phyloP scores from a whole-genome alignment of 2,888 invertebrate genomes.

The Teinopalpus imperialis region DNA sequence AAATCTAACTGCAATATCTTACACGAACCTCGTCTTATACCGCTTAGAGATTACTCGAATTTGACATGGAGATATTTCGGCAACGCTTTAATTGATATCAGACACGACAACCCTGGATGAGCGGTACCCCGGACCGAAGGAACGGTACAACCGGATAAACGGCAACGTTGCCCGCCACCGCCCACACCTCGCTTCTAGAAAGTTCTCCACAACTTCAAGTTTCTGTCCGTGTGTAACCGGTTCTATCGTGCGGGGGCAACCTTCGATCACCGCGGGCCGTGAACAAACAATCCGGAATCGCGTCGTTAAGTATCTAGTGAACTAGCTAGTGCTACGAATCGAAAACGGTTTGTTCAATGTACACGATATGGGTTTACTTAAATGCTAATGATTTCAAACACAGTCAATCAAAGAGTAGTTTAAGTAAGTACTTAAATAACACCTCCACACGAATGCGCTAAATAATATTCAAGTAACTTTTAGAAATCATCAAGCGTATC shows the following conservation, averaged over 20 bases:
- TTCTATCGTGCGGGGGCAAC: not conserved
- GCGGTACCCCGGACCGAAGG: not conserved
- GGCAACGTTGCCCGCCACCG: not conserved
- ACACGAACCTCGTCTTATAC: no score
- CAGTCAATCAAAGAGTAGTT: no score
- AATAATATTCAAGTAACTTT: no score
- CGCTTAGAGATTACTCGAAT: not conserved
- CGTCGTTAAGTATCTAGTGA: conserved; percentile 14
- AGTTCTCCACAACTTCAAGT: conserved; percentile 6
- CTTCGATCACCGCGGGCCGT: not conserved
- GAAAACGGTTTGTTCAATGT: no score
- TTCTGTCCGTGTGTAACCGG: conserved; percentile 1
- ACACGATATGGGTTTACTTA: no score
- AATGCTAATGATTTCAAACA: no score
- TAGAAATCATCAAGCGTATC: no score
- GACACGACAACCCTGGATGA: not conserved
- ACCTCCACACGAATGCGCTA: no score
- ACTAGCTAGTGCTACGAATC: no score
- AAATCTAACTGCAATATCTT: no score
- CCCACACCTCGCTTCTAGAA: conserved; percentile 19
- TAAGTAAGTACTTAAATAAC: no score
- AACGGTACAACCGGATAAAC: conserved; percentile 10
- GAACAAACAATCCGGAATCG: not conserved
- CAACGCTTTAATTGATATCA: not conserved
- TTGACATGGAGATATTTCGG: not conserved